Evolutionary conservation across 2,113 vertebrate species (phyloP).

Genomic region (Ptilonorhynchus violaceus): DNA sequence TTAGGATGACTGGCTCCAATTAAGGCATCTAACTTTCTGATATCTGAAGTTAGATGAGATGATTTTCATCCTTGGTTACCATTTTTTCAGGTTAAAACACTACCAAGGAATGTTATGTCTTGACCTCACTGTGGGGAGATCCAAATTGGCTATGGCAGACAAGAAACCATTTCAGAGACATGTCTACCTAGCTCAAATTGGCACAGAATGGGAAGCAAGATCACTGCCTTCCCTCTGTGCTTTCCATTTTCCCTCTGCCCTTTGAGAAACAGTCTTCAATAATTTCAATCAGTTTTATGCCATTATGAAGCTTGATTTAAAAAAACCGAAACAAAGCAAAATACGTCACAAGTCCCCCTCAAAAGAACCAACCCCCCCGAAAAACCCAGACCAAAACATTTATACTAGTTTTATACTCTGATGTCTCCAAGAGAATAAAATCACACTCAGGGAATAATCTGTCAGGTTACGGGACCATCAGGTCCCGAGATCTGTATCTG

Average conservation of each 20-base stretch:
- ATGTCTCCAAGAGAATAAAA: background rate
- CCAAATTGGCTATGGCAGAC: background rate
- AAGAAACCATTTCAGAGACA: background rate
- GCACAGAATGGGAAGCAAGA: background rate
- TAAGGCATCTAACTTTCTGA: background rate
- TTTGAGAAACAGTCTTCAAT: background rate
- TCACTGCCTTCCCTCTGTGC: background rate
- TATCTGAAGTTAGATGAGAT: background rate
- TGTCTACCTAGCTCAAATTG: background rate
- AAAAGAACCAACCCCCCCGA: background rate
- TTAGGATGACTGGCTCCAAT: background rate
- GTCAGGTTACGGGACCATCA: background rate
- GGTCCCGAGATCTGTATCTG: background rate
- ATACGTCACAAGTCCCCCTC: no score
- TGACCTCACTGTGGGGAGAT: background rate
- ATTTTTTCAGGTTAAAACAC: background rate
- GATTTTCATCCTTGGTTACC: background rate
- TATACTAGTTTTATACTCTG: background rate
- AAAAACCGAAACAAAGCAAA: background rate
- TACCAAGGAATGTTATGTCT: background rate
- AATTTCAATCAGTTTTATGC: background rate
- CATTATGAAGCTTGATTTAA: background rate
- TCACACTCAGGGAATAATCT: background rate
- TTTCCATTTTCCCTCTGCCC: background rate
- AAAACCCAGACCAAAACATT: background rate